Evolutionary conservation across 2,888 invertebrate species (phyloP).

Genomic region (Oxycera nigricornis): DNA sequence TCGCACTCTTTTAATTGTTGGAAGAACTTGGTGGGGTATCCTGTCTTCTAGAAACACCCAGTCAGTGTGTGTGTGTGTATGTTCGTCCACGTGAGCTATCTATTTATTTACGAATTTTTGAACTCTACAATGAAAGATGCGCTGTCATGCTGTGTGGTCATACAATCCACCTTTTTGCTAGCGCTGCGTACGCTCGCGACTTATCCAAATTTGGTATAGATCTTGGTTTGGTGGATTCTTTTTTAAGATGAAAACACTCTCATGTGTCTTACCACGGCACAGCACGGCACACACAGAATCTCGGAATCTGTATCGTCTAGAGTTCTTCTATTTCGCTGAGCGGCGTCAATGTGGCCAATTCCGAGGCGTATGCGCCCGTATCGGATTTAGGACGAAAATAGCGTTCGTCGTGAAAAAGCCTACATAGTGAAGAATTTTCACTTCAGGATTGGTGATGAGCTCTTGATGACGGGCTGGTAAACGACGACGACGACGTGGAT

Average conservation of each 20-base stretch:
- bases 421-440: slow-evolving; percentile 26
- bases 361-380: slow-evolving; percentile 27
- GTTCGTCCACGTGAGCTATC: no score
- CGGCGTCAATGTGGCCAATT: not conserved
- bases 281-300: not conserved
- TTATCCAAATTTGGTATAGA: slow-evolving; percentile 33
- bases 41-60: no score
- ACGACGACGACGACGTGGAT: not conserved
- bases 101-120: no score
- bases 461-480: slow-evolving; percentile 1
- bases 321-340: not conserved
- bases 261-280: not conserved
- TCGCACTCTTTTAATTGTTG: no score
- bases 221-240: not conserved
- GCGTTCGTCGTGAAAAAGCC: slow-evolving; percentile 24
- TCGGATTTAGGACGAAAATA: slow-evolving; percentile 43
- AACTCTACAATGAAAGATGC: no score
- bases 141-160: not conserved
- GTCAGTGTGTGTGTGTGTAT: no score
- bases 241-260: slow-evolving; percentile 26
- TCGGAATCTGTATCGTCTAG: slow-evolving; percentile 1
- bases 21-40: no score
- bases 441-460: slow-evolving; percentile 8
- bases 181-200: not conserved
- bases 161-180: slow-evolving; percentile 13